Evolutionary conservation across 2,888 invertebrate species (phyloP).

Genomic region (Drosophila leonis): DNA sequence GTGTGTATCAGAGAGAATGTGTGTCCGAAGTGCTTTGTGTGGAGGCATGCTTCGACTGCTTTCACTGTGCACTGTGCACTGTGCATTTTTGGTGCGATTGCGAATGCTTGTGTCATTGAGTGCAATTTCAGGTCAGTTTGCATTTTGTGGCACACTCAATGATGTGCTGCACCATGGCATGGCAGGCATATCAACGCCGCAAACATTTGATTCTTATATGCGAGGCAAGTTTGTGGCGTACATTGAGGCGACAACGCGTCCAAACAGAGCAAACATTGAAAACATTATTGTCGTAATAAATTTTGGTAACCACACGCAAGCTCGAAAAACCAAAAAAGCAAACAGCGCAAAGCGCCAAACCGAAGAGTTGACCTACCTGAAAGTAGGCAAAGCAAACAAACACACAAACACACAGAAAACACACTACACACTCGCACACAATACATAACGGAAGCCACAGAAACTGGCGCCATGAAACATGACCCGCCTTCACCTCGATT

Average conservation of each 20-base stretch:
- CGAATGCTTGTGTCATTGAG: constrained; percentile 21
- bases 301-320: constrained; percentile 62
- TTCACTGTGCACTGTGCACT: constrained; percentile 16
- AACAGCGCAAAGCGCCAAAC: constrained; percentile 39
- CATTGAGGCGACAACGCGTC: constrained; percentile 2
- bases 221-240: constrained; percentile 4
- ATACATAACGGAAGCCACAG: constrained; percentile 61
- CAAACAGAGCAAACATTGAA: constrained; percentile 37
- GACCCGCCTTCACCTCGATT: constrained; percentile 54
- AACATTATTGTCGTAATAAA: constrained; percentile 74
- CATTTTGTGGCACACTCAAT: constrained; percentile 18
- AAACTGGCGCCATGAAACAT: constrained; percentile 68
- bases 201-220: constrained; percentile 53
- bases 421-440: constrained; percentile 11
- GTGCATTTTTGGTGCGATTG: constrained; percentile 31
- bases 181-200: constrained; percentile 19
- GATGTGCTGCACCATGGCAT: constrained; percentile 7
- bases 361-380: constrained; percentile 55
- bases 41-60: constrained; percentile 13
- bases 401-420: constrained; percentile 7
- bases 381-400: constrained; percentile 57
- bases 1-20: not conserved
- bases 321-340: constrained; percentile 33
- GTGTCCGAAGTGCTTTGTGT: constrained; percentile 1
- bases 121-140: constrained; percentile 32